Conservation (phyloP, 2,797 vertebrate genomes). For the Eulemur coronatus region DNA sequence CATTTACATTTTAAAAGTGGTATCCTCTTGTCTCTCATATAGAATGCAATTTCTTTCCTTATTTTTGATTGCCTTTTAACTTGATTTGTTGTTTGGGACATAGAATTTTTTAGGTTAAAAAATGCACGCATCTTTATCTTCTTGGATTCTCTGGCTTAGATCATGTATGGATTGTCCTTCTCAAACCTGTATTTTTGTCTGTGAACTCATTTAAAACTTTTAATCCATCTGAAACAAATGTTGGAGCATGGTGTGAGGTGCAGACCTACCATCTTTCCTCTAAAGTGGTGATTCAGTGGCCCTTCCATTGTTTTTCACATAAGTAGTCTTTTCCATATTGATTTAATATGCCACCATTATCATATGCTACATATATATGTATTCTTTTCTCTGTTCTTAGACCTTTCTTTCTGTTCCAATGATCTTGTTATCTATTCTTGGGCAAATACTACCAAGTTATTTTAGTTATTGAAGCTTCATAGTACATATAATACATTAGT, state of each 20-base stretch:
- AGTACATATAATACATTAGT: not conserved
- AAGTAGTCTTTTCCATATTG: not conserved
- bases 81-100: not conserved
- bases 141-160: not conserved
- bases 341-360: not conserved
- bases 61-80: slow-evolving; percentile 9
- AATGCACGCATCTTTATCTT: not conserved
- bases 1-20: not conserved
- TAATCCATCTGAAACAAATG: not conserved
- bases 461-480: not conserved
- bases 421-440: not conserved
- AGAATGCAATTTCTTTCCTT: not conserved
- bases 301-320: not conserved
- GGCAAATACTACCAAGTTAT: not conserved
- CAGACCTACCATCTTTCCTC: not conserved
- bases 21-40: not conserved
- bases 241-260: not conserved
- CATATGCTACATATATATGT: not conserved
- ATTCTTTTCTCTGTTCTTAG: not conserved
- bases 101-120: not conserved
- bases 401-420: not conserved
- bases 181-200: not conserved
- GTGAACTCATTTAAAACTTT: not conserved
- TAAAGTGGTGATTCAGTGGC: not conserved
- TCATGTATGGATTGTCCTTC: not conserved